Evolutionary conservation across 2,797 vertebrate species (phyloP).

Genomic region (Helostoma temminkii): DNA sequence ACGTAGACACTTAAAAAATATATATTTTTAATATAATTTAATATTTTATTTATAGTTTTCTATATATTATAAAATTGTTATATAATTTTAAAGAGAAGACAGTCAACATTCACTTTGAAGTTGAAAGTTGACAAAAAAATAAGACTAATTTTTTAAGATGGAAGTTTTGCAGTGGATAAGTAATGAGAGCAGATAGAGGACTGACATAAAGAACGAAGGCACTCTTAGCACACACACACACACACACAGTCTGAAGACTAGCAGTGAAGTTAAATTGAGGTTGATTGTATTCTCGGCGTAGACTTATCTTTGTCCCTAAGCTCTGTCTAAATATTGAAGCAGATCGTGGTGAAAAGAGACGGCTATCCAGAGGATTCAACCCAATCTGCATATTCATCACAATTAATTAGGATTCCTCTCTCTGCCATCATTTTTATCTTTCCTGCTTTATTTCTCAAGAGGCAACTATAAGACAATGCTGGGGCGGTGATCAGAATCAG

Average conservation of each 20-base stretch:
- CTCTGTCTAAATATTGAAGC: slow-evolving; percentile 82
- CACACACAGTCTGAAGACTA: slow-evolving; percentile 42
- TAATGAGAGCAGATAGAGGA: slow-evolving; percentile 33
- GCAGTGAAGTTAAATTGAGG: slow-evolving; percentile 69
- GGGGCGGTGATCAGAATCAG: slow-evolving; percentile 78
- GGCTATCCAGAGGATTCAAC: slow-evolving; percentile 81
- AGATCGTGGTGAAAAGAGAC: slow-evolving; percentile 75
- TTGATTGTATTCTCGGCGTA: slow-evolving; percentile 74
- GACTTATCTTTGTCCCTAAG: slow-evolving; percentile 76
- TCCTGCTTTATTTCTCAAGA: slow-evolving; percentile 80
- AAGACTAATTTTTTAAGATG: slow-evolving; percentile 29
- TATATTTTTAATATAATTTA: too few relatives aligned
- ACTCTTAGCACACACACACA: slow-evolving; percentile 14
- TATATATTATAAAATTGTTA: too few relatives aligned
- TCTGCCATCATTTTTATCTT: slow-evolving; percentile 74
- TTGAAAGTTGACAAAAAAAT: slow-evolving; percentile 1
- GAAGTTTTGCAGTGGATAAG: slow-evolving; percentile 20
- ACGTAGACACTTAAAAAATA: too few relatives aligned
- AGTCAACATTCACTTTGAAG: slow-evolving; percentile 17
- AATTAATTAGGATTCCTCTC: slow-evolving; percentile 83
- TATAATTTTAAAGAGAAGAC: not conserved
- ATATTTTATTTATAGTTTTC: too few relatives aligned
- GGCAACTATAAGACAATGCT: slow-evolving; percentile 78
- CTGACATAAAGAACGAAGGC: slow-evolving; percentile 40
- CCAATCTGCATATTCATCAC: slow-evolving; percentile 85